Evolutionary conservation across 2,113 vertebrate genomes (phyloP).

Genomic region (Micronycteris hirsuta): DNA sequence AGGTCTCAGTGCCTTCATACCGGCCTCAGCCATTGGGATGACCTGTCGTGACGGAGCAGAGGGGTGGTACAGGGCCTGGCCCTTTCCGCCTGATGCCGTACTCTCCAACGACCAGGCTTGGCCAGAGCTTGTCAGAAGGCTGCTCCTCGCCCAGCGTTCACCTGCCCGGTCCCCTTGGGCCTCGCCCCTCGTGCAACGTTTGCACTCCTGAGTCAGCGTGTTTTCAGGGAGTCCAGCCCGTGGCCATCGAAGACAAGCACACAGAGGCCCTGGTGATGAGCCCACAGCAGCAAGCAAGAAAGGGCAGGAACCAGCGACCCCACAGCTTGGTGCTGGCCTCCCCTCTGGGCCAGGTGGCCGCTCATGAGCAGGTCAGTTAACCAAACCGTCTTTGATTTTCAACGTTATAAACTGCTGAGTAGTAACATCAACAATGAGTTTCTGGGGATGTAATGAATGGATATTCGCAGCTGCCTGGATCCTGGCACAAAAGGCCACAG

Average conservation of each 20-base stretch:
- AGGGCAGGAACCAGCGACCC: not conserved
- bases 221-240: not conserved
- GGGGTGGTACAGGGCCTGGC: no score
- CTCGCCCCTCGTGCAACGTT: not conserved
- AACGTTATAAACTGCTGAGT: not conserved
- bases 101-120: not conserved
- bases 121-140: not conserved
- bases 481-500: not conserved
- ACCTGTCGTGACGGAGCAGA: not conserved
- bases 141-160: not conserved
- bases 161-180: accelerated
- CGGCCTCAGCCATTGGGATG: not conserved
- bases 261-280: not conserved
- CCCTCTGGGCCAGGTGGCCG: not conserved
- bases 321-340: not conserved
- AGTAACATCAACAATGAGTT: not conserved
- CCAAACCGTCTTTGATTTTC: not conserved
- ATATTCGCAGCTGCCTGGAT: not conserved
- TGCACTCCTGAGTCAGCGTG: not conserved
- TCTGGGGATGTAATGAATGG: not conserved
- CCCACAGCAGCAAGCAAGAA: not conserved
- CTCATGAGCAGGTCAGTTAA: not conserved
- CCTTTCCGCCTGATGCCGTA: not conserved
- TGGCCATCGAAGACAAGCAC: not conserved
- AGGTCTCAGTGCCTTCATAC: not conserved